Base-by-base conservation (phyloP, 2,888 invertebrate species). In the Doris montereyensis region DNA sequence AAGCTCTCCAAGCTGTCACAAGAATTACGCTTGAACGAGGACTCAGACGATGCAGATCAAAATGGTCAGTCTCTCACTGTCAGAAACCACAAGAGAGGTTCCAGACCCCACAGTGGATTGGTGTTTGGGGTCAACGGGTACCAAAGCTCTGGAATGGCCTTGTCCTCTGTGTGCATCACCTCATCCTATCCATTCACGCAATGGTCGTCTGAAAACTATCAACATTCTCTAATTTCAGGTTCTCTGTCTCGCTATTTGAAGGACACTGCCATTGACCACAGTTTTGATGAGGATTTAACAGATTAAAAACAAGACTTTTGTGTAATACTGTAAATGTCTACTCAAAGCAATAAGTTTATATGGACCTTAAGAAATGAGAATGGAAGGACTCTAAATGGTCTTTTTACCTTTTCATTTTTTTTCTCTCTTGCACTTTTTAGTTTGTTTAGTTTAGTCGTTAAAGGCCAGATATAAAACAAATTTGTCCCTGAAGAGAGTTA, bases 171-270 rank as follows among this genome's bases (percentile, higher is more conserved):
- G 28, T 85, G 83, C 30, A 78, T 88, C 60, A 87, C 88, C 0
- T 89, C 89, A 2, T 88, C 89, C 1, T 89, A 88, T 75, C 89
- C 89, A 2, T 89, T 88, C 79, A 82, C 85, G 1, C 84, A 86
- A 0, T 86, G 83, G 1, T 84, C 86, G 4, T 81, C 85, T 24
- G 81, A 80, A 17, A 83, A 83, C 35, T 83, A 84, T 30, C 85
- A 86, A 58, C 83, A 86, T 57, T 76, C 86, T 1, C 81, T 85
- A 28, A 79, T 84, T 32, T 78, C 75, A 32, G 87, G 85, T 8
- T 86, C 87, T 4, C 81, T 88, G 34, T 84, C 84, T 77, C 79
- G 82, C 17, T 89, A 86, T 72, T 79, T 89, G 30, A 83, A 86
- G 65, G 85, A 88, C 76, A 88, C 86, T 68, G 80, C 83, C 0